These are phyloP conservation scores for Crocidura indochinensis DNA, from an alignment of 2,797 vertebrate genomes.

Conservation along the genomic window DNA sequence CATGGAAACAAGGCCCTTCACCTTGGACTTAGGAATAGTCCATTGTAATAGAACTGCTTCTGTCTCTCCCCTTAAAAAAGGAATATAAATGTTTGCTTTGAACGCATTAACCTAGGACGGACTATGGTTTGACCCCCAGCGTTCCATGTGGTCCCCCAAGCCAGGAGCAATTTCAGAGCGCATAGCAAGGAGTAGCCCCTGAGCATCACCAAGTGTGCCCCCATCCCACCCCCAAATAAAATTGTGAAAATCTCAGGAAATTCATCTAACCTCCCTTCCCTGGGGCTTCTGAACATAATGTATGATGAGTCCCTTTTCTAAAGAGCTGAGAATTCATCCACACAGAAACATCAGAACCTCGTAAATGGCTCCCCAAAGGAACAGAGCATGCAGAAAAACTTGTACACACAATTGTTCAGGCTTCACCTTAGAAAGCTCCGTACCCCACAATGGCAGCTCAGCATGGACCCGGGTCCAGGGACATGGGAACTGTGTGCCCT, in stretches of 20 bases:
- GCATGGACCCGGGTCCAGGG: neutral
- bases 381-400: neutral
- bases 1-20: neutral
- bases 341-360: neutral
- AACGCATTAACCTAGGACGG: no score
- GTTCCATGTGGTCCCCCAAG: no score
- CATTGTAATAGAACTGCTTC: constrained; percentile 42
- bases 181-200: no score
- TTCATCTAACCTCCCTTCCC: constrained; percentile 23
- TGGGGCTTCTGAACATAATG: neutral
- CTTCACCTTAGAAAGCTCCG: neutral
- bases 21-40: neutral
- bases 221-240: no score
- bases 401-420: neutral
- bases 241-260: neutral
- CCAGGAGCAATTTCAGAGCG: no score
- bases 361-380: neutral
- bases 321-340: neutral
- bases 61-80: constrained; percentile 31
- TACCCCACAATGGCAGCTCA: neutral
- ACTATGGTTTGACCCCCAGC: no score
- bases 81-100: neutral
- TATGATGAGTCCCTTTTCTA: constrained; percentile 16
- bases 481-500: neutral
- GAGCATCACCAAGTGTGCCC: no score